Conservation (phyloP, 1,140 invertebrate genomes). For the Thereuonema tuberculata region DNA sequence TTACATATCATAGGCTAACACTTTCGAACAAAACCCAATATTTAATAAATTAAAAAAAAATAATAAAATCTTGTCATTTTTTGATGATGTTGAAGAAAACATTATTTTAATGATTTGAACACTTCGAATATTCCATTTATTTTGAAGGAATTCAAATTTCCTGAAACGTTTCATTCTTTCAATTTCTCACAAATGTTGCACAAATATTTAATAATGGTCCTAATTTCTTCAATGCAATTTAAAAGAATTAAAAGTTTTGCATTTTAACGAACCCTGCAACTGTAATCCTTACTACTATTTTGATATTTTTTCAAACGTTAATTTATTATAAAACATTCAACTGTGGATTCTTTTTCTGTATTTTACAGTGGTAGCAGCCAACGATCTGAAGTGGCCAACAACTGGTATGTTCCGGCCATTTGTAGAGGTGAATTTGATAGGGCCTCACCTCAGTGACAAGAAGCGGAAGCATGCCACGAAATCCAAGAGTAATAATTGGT, state of each 20-base stretch:
- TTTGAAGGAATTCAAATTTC: too few species aligned
- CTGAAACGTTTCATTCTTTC: too few species aligned
- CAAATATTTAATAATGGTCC: not conserved
- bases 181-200: too few species aligned
- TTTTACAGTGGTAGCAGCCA: slow-evolving; percentile 81
- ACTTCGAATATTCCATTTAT: too few species aligned
- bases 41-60: too few species aligned
- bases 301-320: not conserved
- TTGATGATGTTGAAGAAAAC: too few species aligned
- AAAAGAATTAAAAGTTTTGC: not conserved
- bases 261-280: not conserved
- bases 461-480: slow-evolving; percentile 96
- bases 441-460: slow-evolving; percentile 92
- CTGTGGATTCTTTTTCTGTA: slow-evolving; percentile 3
- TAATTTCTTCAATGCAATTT: too few species aligned
- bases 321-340: not conserved
- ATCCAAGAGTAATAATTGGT: slow-evolving; percentile 96
- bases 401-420: slow-evolving; percentile 96
- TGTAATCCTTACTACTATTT: not conserved
- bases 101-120: too few species aligned
- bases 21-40: too few species aligned
- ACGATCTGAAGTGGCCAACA: slow-evolving; percentile 95
- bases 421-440: slow-evolving; percentile 96
- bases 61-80: too few species aligned
- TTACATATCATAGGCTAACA: too few species aligned